Base-by-base conservation (phyloP, 2,888 invertebrate species). In the Crepidodera aurea region DNA sequence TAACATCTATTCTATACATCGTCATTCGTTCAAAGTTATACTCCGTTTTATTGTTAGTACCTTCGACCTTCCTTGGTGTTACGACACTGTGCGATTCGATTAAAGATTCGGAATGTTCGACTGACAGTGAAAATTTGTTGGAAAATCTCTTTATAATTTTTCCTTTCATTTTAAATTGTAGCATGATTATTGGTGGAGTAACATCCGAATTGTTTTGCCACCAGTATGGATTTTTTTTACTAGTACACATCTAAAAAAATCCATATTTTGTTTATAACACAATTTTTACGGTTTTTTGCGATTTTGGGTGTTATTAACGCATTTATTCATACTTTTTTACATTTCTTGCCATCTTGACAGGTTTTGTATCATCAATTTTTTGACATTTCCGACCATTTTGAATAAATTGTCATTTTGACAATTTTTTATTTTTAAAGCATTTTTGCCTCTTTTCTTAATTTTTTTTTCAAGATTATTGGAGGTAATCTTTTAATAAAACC, bases 231-330 rank as follows among this genome's bases (percentile, higher is more conserved):
- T 72, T 68, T 37, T 53, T 59, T 0, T 51, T 39, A 16, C 54
- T 62, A 1, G 64, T 55, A 44, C 72, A 72, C 59, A 72, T 50
- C 71, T 71, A 58, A 55, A 69, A 69, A 56, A 54, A 46, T 1
- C 8, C 10, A 18, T n/a, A n/a, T 12, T 25, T 42, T n/a, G 42
- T 42, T 42, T 42, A 55, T n/a, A n/a, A n/a, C n/a, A n/a, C n/a
- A n/a, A n/a, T n/a, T n/a, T n/a, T n/a, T n/a, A n/a, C n/a, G n/a
- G n/a, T n/a, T n/a, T n/a, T n/a, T n/a, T n/a, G n/a, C n/a, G n/a
- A n/a, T n/a, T n/a, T n/a, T n/a, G n/a, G n/a, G n/a, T n/a, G n/a
- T n/a, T n/a, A n/a, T n/a, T n/a, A n/a, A n/a, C n/a, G n/a, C n/a
- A n/a, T n/a, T n/a, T n/a, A n/a, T n/a, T n/a, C n/a, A n/a, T n/a